Conservation (phyloP, 2,113 vertebrate species). For the Opisthocomus hoazin region DNA sequence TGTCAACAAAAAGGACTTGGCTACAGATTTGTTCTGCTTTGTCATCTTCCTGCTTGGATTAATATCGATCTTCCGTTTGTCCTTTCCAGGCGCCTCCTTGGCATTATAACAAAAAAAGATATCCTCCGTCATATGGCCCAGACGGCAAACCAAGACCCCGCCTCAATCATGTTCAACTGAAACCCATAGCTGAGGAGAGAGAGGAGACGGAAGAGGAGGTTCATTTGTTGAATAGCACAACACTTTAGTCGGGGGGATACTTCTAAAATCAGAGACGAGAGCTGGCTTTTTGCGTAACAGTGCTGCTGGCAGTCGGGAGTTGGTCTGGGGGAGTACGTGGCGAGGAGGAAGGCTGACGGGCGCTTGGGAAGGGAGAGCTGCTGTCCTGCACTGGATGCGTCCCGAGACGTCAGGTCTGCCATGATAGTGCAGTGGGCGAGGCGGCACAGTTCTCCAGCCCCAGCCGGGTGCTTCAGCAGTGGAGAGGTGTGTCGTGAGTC, state of each 20-base stretch:
- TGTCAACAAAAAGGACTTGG: slow-evolving; percentile 73
- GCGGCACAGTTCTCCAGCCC: slow-evolving; percentile 11
- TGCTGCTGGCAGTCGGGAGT: slow-evolving; percentile 60
- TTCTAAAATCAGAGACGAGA: slow-evolving; percentile 33
- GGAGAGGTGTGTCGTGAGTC: slow-evolving; percentile 36
- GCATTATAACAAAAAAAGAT: slow-evolving; percentile 99
- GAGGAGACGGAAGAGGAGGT: slow-evolving; percentile 83
- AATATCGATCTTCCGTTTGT: slow-evolving; percentile 63
- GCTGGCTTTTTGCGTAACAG: slow-evolving; percentile 44
- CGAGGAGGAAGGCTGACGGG: slow-evolving; percentile 4
- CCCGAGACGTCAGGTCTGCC: slow-evolving; percentile 45
- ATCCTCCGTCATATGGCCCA: slow-evolving; percentile 99
- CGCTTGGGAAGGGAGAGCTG: slow-evolving; percentile 6
- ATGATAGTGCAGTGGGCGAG: slow-evolving; percentile 57
- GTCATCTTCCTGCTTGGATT: slow-evolving; percentile 36
- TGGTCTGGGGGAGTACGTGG: slow-evolving; percentile 32
- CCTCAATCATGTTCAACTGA: slow-evolving; percentile 99
- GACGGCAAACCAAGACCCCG: slow-evolving; percentile 98
- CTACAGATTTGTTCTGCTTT: slow-evolving; percentile 19
- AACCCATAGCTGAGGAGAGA: slow-evolving; percentile 76
- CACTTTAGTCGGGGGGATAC: slow-evolving; percentile 76
- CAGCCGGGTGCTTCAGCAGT: slow-evolving; percentile 53
- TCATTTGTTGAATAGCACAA: slow-evolving; percentile 86
- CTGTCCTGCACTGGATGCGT: slow-evolving; percentile 64
- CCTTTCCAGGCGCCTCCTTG: slow-evolving; percentile 94